Conservation (phyloP, 2,888 invertebrate species). For the Drosophila sordidula region DNA sequence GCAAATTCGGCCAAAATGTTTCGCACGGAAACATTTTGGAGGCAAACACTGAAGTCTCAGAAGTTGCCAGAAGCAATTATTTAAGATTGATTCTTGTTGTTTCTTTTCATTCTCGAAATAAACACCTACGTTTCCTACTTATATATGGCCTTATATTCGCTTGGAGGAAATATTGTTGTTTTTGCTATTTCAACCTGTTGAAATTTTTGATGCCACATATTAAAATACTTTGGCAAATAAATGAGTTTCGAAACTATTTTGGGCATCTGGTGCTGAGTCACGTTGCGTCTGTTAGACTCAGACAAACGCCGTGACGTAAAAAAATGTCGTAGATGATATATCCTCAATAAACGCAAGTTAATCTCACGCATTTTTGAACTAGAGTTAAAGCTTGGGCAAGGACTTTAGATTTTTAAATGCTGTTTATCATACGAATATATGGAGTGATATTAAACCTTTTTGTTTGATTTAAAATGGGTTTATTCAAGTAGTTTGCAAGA, state of each 20-base stretch:
- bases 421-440: no score
- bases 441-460: no score
- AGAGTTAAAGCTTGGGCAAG: no score
- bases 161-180: conserved; percentile 25
- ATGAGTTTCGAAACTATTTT: conserved; percentile 69
- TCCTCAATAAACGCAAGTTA: conserved; percentile 1
- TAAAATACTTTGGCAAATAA: conserved; percentile 57
- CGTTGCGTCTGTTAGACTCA: conserved; percentile 51
- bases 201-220: conserved; percentile 49
- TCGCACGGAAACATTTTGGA: conserved; percentile 12
- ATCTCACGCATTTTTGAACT: neutral
- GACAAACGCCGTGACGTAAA: conserved; percentile 55
- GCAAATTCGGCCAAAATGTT: conserved; percentile 15
- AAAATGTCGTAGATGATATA: conserved; percentile 11
- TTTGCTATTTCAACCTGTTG: conserved; percentile 58
- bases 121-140: conserved; percentile 28
- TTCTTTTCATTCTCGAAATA: neutral
- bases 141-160: conserved; percentile 27
- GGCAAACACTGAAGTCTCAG: conserved; percentile 15
- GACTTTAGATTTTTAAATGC: no score
- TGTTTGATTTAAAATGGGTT: neutral
- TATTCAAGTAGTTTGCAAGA: no score
- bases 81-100: conserved; percentile 6
- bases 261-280: conserved; percentile 67
- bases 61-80: conserved; percentile 49